A percentile compares a stretch with the other conserved stretches of the same genome.
Evolutionary conservation across 92 coral and sea anemone species (phyloP).

Genomic region (Galaxea fascicularis): DNA sequence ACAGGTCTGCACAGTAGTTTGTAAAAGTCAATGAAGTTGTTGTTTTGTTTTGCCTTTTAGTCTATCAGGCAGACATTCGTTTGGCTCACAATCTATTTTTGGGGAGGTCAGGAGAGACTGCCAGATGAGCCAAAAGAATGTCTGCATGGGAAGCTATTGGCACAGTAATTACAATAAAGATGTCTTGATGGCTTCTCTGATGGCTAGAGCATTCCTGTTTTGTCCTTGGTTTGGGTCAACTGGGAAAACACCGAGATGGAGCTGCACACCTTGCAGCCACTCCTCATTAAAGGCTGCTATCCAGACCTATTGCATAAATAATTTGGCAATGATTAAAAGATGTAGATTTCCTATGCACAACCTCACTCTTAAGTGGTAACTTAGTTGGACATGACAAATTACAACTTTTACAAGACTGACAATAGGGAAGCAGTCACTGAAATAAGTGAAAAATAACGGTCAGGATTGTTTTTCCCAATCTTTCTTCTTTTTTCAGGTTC

Average conservation of each 20-base stretch:
- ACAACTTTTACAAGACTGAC: neutral
- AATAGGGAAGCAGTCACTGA: neutral
- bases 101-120: conserved; percentile 7
- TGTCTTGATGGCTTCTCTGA: conserved; percentile 2
- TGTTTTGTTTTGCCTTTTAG: conserved; percentile 12
- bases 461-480: neutral
- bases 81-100: conserved; percentile 16
- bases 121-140: neutral
- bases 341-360: too few species aligned
- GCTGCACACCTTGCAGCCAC: too few species aligned
- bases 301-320: too few species aligned
- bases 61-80: conserved; percentile 17
- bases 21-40: conserved; percentile 8
- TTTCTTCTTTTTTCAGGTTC: neutral
- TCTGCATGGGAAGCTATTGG: neutral
- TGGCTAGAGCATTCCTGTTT: conserved; percentile 18
- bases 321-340: too few species aligned
- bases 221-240: conserved; percentile 12
- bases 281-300: too few species aligned
- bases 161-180: neutral
- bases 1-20: conserved; percentile 29
- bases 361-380: too few species aligned
- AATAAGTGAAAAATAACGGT: neutral
- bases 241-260: conserved; percentile 9
- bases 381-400: too few species aligned